Percentiles rank a stretch among this genome's conserved stretches.
phyloP scores from a whole-genome alignment of 2,888 invertebrate species.

The Caenorhabditis doughertyi region DNA sequence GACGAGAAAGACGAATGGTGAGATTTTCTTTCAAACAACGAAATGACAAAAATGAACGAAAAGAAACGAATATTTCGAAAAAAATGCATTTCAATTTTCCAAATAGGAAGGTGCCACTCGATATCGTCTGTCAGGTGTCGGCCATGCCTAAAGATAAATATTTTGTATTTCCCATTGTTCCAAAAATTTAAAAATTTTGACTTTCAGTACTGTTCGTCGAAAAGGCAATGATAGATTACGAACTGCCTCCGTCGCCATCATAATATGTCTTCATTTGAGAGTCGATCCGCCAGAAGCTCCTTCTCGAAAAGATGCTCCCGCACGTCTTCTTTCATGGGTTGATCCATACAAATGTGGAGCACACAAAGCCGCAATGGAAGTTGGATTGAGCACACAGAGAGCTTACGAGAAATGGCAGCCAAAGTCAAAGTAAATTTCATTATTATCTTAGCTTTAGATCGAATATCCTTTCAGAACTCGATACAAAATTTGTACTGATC shows the following conservation, averaged over 20 bases:
- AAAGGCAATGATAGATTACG: slow-evolving; percentile 89
- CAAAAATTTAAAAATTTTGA: too few species aligned
- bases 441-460: neutral
- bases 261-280: slow-evolving; percentile 97
- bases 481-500: slow-evolving; percentile 97
- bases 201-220: slow-evolving; percentile 35
- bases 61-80: too few species aligned
- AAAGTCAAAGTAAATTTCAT: slow-evolving; percentile 86
- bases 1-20: too few species aligned
- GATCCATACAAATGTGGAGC: slow-evolving; percentile 90
- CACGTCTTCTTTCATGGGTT: slow-evolving; percentile 93
- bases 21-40: too few species aligned
- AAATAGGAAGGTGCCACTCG: too few species aligned
- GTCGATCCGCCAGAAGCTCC: slow-evolving; percentile 97
- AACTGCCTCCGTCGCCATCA: slow-evolving; percentile 98
- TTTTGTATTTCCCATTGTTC: too few species aligned
- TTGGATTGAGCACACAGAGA: slow-evolving; percentile 93
- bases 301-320: slow-evolving; percentile 95
- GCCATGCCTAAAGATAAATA: too few species aligned
- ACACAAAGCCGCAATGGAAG: slow-evolving; percentile 90
- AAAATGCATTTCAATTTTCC: too few species aligned
- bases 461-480: slow-evolving; percentile 83
- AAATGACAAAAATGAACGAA: too few species aligned
- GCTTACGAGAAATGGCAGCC: slow-evolving; percentile 99
- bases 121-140: too few species aligned